Evolutionary conservation across 2,797 vertebrate species (phyloP), one percentile per base, ranked within the genome.

Genomic region (Oryzias sinensis): DNA sequence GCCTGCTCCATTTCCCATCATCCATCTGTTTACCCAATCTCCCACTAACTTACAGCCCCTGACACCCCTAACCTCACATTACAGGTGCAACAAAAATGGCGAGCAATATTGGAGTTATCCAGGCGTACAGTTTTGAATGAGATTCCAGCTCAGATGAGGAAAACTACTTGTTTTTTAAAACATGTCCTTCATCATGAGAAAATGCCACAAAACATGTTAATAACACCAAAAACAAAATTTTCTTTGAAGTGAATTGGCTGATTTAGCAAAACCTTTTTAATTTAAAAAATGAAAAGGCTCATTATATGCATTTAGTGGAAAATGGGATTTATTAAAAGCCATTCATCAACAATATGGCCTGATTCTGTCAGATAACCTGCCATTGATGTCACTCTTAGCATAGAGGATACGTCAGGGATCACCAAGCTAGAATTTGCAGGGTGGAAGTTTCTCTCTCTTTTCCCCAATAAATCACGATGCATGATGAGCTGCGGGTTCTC

Each of bases 401-500:
- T 64, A 67, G 16, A 42, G 25, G 33, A 72, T 59, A 22, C 20
- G 55, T 59, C 66, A 67, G 65, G 46, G 63, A 70, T 64, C 71
- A n/a, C 44, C 53, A 58, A 56, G 24, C 42, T 24, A n/a, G 65
- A 60, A 27, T 14, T 47, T 49, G 14, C 62, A 64, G 60, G 70
- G 56, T 66, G 33, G 59, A 43, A 56, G 51, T 62, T 77, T 68
- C 68, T 69, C 59, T 69, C 49, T 54, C 25, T 67, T 65, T 63
- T 53, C 74, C 62, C 76, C 41, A 43, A 57, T 75, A 76, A 79
- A 76, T 74, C 76, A 71, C 33, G 53, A 69, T 16, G 59, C 65
- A 9, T 37, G 33, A 37, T 72, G 79, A 87, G 71, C 77, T 79
- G 77, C 62, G 77, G 87, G 72, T 76, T 82, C 79, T 82, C 73